phyloP scores from a whole-genome alignment of 2,113 vertebrate genomes.

The Geococcyx californianus region DNA sequence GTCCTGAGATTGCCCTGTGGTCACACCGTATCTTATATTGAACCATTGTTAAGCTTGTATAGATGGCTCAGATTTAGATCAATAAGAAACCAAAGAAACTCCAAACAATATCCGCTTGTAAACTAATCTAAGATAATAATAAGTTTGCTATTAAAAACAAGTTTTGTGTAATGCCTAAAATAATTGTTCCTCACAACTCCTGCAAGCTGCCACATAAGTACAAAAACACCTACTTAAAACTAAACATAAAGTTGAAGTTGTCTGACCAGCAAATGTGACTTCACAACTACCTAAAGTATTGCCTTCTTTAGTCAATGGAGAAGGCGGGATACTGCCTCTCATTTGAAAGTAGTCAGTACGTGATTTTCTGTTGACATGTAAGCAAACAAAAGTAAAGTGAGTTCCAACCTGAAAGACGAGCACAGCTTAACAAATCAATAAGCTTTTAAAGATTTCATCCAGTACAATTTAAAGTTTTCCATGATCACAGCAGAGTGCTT shows the following conservation, averaged over 20 bases:
- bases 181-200: not conserved
- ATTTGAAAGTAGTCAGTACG: not conserved
- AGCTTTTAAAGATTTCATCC: not conserved
- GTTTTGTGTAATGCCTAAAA: not conserved
- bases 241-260: not conserved
- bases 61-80: not conserved
- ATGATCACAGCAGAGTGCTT: not conserved
- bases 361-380: not conserved
- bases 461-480: not conserved
- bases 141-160: not conserved
- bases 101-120: not conserved
- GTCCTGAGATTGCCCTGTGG: not conserved
- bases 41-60: rapidly evolving
- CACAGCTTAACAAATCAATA: not conserved
- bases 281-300: rapidly evolving
- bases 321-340: not conserved
- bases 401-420: not conserved
- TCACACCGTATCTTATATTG: rapidly evolving
- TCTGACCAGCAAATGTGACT: rapidly evolving
- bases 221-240: not conserved
- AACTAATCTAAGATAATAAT: not conserved
- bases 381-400: not conserved
- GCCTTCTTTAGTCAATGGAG: not conserved
- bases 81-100: not conserved
- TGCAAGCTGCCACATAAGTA: not conserved